Evolutionary conservation across 2,113 vertebrate genomes (phyloP), one percentile per base, ranked within the genome.

Genomic region (Oncorhynchus masou): DNA sequence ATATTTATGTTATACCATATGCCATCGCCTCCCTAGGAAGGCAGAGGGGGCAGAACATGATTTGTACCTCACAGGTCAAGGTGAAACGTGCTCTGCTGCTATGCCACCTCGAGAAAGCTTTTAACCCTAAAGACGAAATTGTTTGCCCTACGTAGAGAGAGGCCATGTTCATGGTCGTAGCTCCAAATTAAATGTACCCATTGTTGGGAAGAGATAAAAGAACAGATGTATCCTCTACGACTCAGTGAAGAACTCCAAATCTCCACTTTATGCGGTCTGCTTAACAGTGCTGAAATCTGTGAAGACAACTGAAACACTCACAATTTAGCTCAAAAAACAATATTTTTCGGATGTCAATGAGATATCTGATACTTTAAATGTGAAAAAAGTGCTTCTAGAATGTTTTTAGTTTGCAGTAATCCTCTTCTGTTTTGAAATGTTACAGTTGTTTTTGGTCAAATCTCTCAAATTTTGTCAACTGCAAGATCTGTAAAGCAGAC

Each of bases 281-380:
- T n/a, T n/a, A n/a, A 60, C 59, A 60, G 16, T 60, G n/a, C n/a
- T 60, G 6, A 62, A 75, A 62, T 62, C n/a, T 22, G 59, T 22
- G 15, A 62, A 54, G 16, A 54, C 49, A 54, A 54, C 49, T 51
- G 15, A 51, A 51, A 15, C 19, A 54, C 49, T 54, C 49, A 19
- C 39, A 45, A 45, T 45, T 45, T 45, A 45, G 8, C 39, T 45
- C 39, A 45, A 84, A 4, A 51, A 51, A 51, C 49, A 0, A 51
- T 54, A 5, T 54, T 54, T 54, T 5, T 54, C 15, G 4, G 16
- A 54, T 19, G 16, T 54, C 49, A 54, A 88, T 88, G 86, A 88
- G 49, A 54, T 19, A 54, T 54, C 1, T 54, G 16, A 19, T 19
- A 1, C 49, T 19, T 54, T 54, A 2, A 54, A 45, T 45, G 49